phyloP scores from a whole-genome alignment of 2,888 invertebrate genomes.

The Steromphala cineraria region DNA sequence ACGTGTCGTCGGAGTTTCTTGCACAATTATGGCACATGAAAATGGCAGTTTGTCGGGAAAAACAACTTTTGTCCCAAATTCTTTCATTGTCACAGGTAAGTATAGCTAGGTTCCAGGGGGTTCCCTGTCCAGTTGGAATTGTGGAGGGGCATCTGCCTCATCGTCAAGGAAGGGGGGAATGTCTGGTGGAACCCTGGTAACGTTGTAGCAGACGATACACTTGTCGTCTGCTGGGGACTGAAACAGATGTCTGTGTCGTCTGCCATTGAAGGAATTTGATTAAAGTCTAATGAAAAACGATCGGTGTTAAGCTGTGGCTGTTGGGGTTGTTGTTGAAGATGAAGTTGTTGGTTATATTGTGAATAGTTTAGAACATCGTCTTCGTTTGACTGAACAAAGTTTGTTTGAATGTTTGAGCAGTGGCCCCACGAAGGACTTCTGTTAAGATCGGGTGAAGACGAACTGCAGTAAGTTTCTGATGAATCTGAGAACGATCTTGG shows the following conservation, averaged over 20 bases:
- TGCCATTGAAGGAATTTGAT: neutral
- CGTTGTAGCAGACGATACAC: neutral
- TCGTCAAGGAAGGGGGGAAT: neutral
- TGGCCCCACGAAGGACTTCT: constrained; percentile 29
- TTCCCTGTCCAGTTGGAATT: neutral
- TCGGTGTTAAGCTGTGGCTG: neutral
- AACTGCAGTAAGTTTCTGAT: constrained; percentile 42
- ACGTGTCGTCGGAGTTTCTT: neutral
- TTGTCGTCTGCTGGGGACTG: neutral
- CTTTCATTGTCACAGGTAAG: neutral
- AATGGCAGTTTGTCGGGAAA: neutral
- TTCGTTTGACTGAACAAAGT: neutral
- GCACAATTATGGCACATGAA: constrained; percentile 12
- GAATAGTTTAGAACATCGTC: neutral
- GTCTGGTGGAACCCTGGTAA: constrained; percentile 11
- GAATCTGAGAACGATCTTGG: constrained; percentile 52
- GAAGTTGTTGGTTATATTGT: neutral
- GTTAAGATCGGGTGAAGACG: constrained; percentile 27
- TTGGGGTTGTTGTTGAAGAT: constrained; percentile 15
- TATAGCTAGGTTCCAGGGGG: neutral
- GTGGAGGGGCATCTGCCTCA: neutral
- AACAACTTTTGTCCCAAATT: too few relatives aligned
- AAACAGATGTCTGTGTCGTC: neutral
- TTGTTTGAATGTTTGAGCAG: neutral
- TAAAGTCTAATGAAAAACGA: neutral